Conservation (phyloP, 2,888 invertebrate species). For the Rhimphoctona megacephalus region DNA sequence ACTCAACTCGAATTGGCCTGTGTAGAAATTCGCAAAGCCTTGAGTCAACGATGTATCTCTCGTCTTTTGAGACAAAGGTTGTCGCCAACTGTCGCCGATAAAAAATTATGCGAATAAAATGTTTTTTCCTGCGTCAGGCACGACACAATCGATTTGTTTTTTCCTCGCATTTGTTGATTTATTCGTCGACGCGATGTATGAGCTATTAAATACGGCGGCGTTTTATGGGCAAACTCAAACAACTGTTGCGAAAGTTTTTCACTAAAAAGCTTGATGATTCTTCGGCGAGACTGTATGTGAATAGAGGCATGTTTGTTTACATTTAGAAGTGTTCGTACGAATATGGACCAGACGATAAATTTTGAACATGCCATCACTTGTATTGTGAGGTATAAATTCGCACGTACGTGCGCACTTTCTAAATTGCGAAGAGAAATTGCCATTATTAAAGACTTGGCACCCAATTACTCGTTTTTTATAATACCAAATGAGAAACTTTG, state of each 20-base stretch:
- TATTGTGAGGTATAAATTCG: neutral
- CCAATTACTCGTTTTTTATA: neutral
- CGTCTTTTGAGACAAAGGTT: conserved; percentile 44
- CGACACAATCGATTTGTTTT: conserved; percentile 30
- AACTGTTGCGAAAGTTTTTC: conserved; percentile 43
- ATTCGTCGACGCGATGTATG: conserved; percentile 9
- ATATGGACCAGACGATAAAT: neutral
- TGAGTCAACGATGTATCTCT: conserved; percentile 18
- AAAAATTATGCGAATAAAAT: conserved; percentile 33
- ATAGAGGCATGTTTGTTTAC: neutral
- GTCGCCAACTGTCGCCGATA: conserved; percentile 26
- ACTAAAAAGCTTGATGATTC: conserved; percentile 9
- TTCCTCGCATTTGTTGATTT: conserved; percentile 25
- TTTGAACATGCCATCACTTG: neutral
- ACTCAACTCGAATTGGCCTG: neutral
- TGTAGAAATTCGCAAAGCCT: conserved; percentile 8
- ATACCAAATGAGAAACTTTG: neutral
- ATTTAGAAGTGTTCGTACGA: neutral
- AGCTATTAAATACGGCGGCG: conserved; percentile 12
- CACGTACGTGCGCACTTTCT: neutral
- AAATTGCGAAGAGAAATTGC: neutral
- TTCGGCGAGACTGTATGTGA: neutral
- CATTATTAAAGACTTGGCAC: neutral
- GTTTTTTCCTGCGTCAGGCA: conserved; percentile 3
- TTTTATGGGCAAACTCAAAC: conserved; percentile 7